These are phyloP conservation scores for Oplegnathus fasciatus DNA, from an alignment of 2,113 vertebrate species.

Conservation along the genomic window DNA sequence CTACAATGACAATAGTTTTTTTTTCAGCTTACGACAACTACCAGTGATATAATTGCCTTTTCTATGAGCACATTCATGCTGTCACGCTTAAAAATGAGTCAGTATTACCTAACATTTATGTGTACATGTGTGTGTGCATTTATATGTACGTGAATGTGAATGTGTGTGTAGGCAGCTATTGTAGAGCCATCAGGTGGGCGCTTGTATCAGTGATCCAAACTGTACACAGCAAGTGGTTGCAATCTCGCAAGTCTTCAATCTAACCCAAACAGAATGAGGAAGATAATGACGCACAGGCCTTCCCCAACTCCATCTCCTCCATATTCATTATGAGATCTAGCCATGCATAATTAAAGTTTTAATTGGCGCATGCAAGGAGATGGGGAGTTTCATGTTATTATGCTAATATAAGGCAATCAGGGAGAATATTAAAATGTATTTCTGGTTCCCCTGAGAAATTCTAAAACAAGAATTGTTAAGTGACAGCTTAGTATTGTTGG, in stretches of 20 bases:
- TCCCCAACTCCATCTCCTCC: constrained; percentile 52
- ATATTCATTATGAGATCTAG: constrained; percentile 62
- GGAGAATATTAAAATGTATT: constrained; percentile 18
- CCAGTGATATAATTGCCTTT: constrained; percentile 3
- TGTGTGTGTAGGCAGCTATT: constrained; percentile 26
- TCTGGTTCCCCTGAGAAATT: constrained; percentile 26
- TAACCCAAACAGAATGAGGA: constrained; percentile 47
- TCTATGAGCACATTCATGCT: constrained; percentile 1
- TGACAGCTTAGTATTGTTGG: not conserved
- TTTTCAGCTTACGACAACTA: not conserved
- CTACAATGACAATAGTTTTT: not conserved
- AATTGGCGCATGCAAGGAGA: constrained; percentile 42
- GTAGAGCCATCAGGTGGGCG: constrained; percentile 38
- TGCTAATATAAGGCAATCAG: constrained; percentile 39
- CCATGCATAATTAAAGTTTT: constrained; percentile 48
- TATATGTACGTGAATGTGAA: not conserved
- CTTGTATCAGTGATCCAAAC: constrained; percentile 43
- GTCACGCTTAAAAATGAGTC: constrained; percentile 34
- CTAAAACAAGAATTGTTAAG: not conserved
- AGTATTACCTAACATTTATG: constrained; percentile 12
- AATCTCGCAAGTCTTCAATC: constrained; percentile 44
- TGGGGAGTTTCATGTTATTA: constrained; percentile 38
- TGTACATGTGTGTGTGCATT: not conserved
- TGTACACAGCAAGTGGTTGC: constrained; percentile 37
- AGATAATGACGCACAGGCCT: constrained; percentile 73